phyloP scores from a whole-genome alignment of 2,797 vertebrate genomes.

The Cynodonichthys magdalenae region DNA sequence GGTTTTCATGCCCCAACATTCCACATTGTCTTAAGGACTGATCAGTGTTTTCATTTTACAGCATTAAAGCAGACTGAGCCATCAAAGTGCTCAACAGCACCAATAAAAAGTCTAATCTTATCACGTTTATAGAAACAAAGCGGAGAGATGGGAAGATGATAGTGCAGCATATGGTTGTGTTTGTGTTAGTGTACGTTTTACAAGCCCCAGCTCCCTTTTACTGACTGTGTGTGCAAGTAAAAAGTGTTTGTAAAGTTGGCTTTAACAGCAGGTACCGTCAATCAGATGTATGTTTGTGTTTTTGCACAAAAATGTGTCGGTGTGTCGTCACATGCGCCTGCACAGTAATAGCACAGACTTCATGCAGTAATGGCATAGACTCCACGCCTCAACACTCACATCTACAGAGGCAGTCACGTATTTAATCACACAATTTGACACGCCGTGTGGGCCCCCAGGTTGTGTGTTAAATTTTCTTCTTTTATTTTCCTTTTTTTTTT shows the following conservation, averaged over 20 bases:
- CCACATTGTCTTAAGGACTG: not conserved
- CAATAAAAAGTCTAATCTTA: slow-evolving; percentile 12
- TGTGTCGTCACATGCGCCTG: slow-evolving; percentile 4
- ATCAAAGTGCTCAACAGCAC: slow-evolving; percentile 21
- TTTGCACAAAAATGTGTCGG: slow-evolving; percentile 8
- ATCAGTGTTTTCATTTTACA: slow-evolving; percentile 11
- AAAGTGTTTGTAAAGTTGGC: slow-evolving; percentile 20
- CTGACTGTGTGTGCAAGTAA: slow-evolving; percentile 6
- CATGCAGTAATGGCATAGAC: slow-evolving; percentile 56
- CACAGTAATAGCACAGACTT: slow-evolving; percentile 34
- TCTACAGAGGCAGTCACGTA: slow-evolving; percentile 77
- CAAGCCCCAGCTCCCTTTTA: slow-evolving; percentile 10
- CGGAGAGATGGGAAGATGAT: slow-evolving; percentile 10
- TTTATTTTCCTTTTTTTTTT: slow-evolving; percentile 3
- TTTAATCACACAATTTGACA: slow-evolving; percentile 84
- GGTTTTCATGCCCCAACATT: not conserved
- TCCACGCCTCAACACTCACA: slow-evolving; percentile 63
- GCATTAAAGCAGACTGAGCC: slow-evolving; percentile 4
- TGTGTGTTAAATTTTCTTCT: slow-evolving; percentile 69
- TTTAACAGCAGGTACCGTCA: slow-evolving; percentile 14
- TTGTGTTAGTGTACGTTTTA: not conserved
- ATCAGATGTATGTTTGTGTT: slow-evolving; percentile 20
- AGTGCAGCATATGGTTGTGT: not conserved
- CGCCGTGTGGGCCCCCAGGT: slow-evolving; percentile 73
- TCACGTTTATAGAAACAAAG: slow-evolving; percentile 21